These are phyloP conservation scores for Noctuana brunneofusca DNA, from an alignment of 2,888 invertebrate genomes.

Conservation along the genomic window DNA sequence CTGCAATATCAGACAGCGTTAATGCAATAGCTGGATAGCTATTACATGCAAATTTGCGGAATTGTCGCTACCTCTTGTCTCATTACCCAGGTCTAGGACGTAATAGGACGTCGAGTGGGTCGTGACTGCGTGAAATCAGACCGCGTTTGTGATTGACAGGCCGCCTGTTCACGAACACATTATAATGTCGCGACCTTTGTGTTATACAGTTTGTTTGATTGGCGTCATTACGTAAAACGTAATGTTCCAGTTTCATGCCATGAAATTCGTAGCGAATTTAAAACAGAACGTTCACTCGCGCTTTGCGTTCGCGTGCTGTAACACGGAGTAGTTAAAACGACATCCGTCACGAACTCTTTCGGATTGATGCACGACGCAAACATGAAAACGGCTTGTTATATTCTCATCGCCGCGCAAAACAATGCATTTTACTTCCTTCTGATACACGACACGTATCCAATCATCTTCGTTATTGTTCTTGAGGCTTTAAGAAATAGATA, in stretches of 20 bases:
- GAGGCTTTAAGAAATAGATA: neutral
- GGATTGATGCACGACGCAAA: slow-evolving; percentile 63
- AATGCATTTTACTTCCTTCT: slow-evolving; percentile 26
- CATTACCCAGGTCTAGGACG: slow-evolving; percentile 46
- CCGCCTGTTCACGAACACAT: slow-evolving; percentile 48
- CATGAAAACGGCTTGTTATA: slow-evolving; percentile 58
- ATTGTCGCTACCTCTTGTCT: slow-evolving; percentile 54
- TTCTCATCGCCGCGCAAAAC: slow-evolving; percentile 41
- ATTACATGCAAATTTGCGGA: slow-evolving; percentile 53
- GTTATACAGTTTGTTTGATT: slow-evolving; percentile 22
- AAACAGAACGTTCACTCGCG: slow-evolving; percentile 58
- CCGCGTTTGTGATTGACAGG: slow-evolving; percentile 52
- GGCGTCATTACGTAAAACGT: slow-evolving; percentile 51
- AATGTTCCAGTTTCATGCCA: slow-evolving; percentile 49
- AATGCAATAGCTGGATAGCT: slow-evolving; percentile 49
- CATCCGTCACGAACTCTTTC: slow-evolving; percentile 64
- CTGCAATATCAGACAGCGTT: slow-evolving; percentile 53
- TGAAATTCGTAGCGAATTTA: slow-evolving; percentile 49
- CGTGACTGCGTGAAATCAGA: slow-evolving; percentile 63
- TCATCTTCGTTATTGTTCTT: slow-evolving; percentile 15
- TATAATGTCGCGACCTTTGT: slow-evolving; percentile 42
- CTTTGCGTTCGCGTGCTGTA: slow-evolving; percentile 62
- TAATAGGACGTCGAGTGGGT: slow-evolving; percentile 51
- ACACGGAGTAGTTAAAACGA: slow-evolving; percentile 53
- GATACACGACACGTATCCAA: slow-evolving; percentile 1